phyloP scores from a whole-genome alignment of 2,797 vertebrate species.

The Acanthurus tractus region DNA sequence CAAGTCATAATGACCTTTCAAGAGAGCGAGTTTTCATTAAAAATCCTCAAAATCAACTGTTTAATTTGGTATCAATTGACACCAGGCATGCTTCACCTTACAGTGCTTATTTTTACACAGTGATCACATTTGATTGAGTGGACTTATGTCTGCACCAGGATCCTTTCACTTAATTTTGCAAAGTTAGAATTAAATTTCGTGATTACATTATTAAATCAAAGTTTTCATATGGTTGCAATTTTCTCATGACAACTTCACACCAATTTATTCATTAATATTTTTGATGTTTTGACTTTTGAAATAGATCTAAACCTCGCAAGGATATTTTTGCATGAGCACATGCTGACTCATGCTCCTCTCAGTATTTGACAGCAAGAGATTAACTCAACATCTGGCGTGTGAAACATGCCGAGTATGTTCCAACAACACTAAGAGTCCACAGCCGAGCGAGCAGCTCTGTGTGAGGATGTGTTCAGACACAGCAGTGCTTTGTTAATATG shows the following conservation, averaged over 20 bases:
- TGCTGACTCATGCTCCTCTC: background rate
- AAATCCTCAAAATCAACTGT: conserved; percentile 41
- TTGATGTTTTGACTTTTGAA: background rate
- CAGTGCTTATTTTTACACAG: conserved; percentile 8
- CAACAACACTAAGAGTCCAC: background rate
- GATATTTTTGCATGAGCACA: background rate
- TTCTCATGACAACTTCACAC: background rate
- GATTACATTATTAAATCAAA: background rate
- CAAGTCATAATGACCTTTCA: conserved; percentile 39
- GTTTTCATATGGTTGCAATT: background rate
- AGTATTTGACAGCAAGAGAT: background rate
- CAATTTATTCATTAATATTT: background rate
- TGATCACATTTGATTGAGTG: conserved; percentile 41
- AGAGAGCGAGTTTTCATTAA: conserved; percentile 45
- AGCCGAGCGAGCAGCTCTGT: background rate
- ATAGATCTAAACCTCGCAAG: background rate
- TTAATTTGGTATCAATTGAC: conserved; percentile 43
- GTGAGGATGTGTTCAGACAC: background rate
- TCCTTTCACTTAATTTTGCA: background rate
- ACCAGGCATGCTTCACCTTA: conserved; percentile 33
- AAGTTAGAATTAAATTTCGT: conserved; percentile 7
- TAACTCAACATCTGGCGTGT: background rate
- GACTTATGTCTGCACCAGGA: conserved; percentile 12
- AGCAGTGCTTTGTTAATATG: background rate
- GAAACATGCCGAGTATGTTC: background rate